These are phyloP conservation scores for Neopelma chrysocephalum DNA, from an alignment of 2,797 vertebrate genomes.

Conservation along the genomic window DNA sequence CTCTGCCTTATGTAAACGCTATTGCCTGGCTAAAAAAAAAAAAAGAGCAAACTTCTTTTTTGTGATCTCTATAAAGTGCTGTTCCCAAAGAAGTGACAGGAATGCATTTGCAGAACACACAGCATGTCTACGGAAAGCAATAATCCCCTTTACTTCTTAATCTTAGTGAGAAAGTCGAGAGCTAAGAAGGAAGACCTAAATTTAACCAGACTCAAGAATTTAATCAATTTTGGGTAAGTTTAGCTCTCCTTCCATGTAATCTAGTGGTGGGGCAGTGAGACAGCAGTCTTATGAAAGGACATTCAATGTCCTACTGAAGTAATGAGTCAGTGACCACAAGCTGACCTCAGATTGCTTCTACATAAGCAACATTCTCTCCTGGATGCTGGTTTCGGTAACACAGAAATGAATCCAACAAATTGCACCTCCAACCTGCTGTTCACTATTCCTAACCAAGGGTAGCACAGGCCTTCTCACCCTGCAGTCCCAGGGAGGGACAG, in stretches of 20 bases:
- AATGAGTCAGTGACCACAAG: not conserved
- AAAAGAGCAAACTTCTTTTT: not conserved
- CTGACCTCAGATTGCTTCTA: not conserved
- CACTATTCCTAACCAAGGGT: not conserved
- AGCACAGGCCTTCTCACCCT: not conserved
- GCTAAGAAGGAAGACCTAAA: not conserved
- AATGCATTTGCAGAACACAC: not conserved
- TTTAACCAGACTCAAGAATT: conserved; percentile 11
- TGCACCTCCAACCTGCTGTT: not conserved
- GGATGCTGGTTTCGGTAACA: not conserved
- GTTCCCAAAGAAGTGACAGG: not conserved
- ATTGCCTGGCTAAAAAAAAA: not conserved
- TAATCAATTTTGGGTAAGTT: conserved; percentile 17
- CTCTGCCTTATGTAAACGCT: not conserved
- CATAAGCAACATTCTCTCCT: not conserved
- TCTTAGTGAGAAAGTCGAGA: not conserved
- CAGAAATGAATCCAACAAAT: not conserved
- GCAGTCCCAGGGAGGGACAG: rapidly evolving
- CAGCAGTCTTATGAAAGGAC: not conserved
- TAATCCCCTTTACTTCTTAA: conserved; percentile 14
- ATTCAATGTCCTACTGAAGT: not conserved
- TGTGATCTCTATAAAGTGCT: not conserved
- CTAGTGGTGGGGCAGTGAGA: not conserved
- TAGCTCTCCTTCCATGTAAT: not conserved
- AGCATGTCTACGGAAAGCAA: not conserved